Conservation (phyloP, 1,140 invertebrate genomes). For the Leguminivora glycinivorella region DNA sequence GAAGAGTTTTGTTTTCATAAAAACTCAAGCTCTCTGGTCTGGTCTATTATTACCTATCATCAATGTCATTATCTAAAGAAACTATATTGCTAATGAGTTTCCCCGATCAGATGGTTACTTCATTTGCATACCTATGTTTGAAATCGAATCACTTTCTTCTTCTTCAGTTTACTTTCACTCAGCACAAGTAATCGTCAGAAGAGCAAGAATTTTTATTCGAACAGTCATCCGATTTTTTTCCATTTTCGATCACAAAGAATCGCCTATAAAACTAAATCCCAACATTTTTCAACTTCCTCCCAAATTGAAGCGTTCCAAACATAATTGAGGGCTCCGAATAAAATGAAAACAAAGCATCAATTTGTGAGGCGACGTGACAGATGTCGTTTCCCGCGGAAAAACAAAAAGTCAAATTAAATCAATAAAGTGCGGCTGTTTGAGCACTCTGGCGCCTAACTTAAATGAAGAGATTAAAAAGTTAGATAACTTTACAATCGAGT, state of each 20-base stretch:
- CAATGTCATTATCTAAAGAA: no score
- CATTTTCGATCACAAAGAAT: background rate
- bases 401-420: slow-evolving; percentile 22
- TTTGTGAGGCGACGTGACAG: slow-evolving; percentile 40
- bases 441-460: slow-evolving; percentile 21
- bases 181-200: background rate
- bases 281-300: slow-evolving; percentile 17
- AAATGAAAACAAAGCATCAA: slow-evolving; percentile 42
- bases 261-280: background rate
- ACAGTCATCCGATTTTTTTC: background rate
- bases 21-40: no score
- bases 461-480: slow-evolving; percentile 19
- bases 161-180: background rate
- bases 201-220: background rate
- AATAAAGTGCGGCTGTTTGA: slow-evolving; percentile 20
- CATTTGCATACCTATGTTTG: no score
- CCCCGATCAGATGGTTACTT: no score
- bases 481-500: slow-evolving; percentile 17
- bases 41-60: no score
- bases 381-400: slow-evolving; percentile 27
- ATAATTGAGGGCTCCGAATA: slow-evolving; percentile 19
- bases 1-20: no score
- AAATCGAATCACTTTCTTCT: no score
- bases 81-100: no score
- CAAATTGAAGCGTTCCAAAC: slow-evolving; percentile 16